Conservation (phyloP, 2,797 vertebrate genomes). For the Girardinus metallicus region DNA sequence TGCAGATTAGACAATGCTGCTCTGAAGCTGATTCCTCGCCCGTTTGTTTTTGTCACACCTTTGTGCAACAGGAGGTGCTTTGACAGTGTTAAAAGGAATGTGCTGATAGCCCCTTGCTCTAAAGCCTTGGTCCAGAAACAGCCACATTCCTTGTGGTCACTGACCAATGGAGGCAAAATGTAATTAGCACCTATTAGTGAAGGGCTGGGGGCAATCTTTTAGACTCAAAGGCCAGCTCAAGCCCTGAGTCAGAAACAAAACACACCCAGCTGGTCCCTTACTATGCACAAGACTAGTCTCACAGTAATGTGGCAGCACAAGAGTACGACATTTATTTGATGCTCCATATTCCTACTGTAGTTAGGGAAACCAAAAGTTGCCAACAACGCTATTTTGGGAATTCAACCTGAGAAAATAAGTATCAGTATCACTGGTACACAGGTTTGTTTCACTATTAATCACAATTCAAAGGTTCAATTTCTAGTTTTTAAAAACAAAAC, state of each 20-base stretch:
- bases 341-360: too few species aligned
- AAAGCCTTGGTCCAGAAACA: slow-evolving; percentile 81
- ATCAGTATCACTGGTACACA: too few species aligned
- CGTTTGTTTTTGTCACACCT: slow-evolving; percentile 63
- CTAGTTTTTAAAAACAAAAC: too few species aligned
- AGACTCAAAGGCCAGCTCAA: slow-evolving; percentile 45
- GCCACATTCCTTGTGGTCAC: slow-evolving; percentile 82
- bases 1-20: slow-evolving; percentile 21
- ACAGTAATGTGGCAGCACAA: neutral
- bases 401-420: too few species aligned
- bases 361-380: too few species aligned
- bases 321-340: too few species aligned
- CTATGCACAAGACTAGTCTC: neutral
- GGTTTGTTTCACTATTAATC: too few species aligned
- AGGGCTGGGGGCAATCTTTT: slow-evolving; percentile 77
- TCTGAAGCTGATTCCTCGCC: slow-evolving; percentile 26
- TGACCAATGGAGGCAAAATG: slow-evolving; percentile 83
- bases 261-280: slow-evolving; percentile 10
- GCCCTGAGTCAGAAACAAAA: slow-evolving; percentile 26
- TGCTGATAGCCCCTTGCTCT: slow-evolving; percentile 71
- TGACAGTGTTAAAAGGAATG: slow-evolving; percentile 80
- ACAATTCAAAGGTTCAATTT: too few species aligned
- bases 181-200: slow-evolving; percentile 86
- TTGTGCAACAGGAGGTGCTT: slow-evolving; percentile 74
- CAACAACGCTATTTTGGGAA: too few species aligned